phyloP scores from a whole-genome alignment of 1,140 invertebrate species.

The Onthophagus taurus region DNA sequence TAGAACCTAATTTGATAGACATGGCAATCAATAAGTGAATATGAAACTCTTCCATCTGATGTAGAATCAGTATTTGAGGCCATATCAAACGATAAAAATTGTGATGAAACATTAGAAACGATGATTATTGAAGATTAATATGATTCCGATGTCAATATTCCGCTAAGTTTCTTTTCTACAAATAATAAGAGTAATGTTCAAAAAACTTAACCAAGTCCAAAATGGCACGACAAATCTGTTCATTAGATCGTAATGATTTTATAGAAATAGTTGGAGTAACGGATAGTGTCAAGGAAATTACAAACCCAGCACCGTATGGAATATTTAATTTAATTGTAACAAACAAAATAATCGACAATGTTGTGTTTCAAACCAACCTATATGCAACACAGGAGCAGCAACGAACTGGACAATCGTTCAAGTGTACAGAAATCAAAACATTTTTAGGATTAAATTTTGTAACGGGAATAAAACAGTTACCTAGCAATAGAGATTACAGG shows the following conservation, averaged over 20 bases:
- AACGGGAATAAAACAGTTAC: conserved; percentile 3
- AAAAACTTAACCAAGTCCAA: neutral
- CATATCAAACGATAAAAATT: neutral
- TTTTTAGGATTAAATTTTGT: conserved; percentile 3
- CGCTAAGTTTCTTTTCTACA: neutral
- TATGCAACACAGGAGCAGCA: conserved; percentile 5
- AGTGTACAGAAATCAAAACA: conserved; percentile 1
- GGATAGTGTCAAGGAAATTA: conserved; percentile 3
- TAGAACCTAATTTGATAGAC: conserved; percentile 1
- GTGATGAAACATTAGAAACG: neutral
- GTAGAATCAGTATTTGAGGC: conserved; percentile 4
- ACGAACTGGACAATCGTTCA: neutral
- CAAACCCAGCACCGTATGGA: neutral
- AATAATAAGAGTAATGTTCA: neutral
- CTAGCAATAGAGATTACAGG: no score
- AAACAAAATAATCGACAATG: conserved; percentile 1
- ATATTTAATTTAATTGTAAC: conserved; percentile 8
- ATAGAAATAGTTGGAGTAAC: conserved; percentile 4
- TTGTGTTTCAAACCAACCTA: conserved; percentile 1
- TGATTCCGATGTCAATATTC: neutral
- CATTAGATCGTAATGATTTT: conserved; percentile 1
- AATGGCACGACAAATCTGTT: neutral
- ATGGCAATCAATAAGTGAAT: conserved; percentile 1
- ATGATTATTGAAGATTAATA: neutral
- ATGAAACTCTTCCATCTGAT: neutral